Base-by-base conservation (phyloP, 2,113 vertebrate species). In the Triplophysa dalaica region DNA sequence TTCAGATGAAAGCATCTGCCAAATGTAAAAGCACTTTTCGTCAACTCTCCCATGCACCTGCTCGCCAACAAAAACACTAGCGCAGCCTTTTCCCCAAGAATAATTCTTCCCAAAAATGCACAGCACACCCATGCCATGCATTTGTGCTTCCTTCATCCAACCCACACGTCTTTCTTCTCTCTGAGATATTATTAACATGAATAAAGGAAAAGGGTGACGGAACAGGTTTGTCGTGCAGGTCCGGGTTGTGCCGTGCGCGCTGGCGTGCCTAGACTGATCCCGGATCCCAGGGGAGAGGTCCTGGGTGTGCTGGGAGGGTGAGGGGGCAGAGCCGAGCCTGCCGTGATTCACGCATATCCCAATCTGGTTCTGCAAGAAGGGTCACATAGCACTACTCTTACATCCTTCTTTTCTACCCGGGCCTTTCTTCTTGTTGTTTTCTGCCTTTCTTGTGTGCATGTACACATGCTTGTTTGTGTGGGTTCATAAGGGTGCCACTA, bases 251-350 rank as follows among this genome's bases (percentile, higher is more conserved):
- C 74, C 72, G 79, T 78, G 45, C 67, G 19, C 60, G 24, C 14
- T 75, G 68, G 78, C 81, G 50, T 85, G 84, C 80, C 78, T 82
- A 77, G 63, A 82, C 80, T 45, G 67, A 73, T 85, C 80, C 83
- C 80, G 80, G 79, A 84, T 84, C 79, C 83, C 77, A 80, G 80
- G 83, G 38, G 75, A 81, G 75, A 75, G 76, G 73, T 81, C 78
- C 67, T 64, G 82, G 75, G 82, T 2, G 67, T 65, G 80, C 26
- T 58, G 56, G 62, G 79, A 81, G 81, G 52, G 63, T 78, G 62
- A 78, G 75, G 70, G 75, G 75, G 67, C 80, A 65, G 80, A 58
- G 48, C 54, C 22, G n/a, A 24, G 60, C 82, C 82, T 70, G 56
- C 24, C 24, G 21, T 84, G 79, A 81, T 73, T 78, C 75, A 77